phyloP scores from a whole-genome alignment of 2,797 vertebrate species.

The Melanogrammus aeglefinus region DNA sequence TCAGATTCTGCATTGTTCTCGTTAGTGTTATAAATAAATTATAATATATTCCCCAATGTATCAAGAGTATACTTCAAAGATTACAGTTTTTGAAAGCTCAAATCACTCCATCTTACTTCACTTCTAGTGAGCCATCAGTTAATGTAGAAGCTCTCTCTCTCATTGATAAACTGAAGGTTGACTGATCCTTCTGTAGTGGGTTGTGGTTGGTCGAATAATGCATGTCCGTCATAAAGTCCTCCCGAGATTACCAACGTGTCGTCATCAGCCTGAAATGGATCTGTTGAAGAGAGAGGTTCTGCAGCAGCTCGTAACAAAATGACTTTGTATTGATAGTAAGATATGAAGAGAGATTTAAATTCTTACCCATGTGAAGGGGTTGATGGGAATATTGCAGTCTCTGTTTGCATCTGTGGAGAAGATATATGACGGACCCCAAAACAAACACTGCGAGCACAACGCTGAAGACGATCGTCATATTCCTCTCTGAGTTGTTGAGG shows the following conservation, averaged over 20 bases:
- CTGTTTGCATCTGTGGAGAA: constrained; percentile 64
- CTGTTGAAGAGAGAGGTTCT: constrained; percentile 44
- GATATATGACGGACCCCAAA: constrained; percentile 51
- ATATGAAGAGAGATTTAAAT: not conserved
- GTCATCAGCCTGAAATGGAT: constrained; percentile 56
- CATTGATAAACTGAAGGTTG: constrained; percentile 68
- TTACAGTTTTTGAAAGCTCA: not conserved
- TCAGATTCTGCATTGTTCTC: not conserved
- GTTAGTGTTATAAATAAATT: not conserved
- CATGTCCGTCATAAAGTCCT: constrained; percentile 73
- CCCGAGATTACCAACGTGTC: constrained; percentile 76
- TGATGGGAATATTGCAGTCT: constrained; percentile 73
- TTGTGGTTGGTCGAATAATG: constrained; percentile 67
- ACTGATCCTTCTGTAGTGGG: constrained; percentile 59
- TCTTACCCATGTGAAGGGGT: constrained; percentile 71
- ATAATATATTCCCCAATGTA: not conserved
- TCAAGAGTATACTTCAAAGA: not conserved
- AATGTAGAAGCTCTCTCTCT: constrained; percentile 25
- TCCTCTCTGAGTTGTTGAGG: constrained; percentile 64
- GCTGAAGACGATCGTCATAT: constrained; percentile 72
- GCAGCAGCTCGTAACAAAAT: constrained; percentile 13
- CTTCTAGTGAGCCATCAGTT: not conserved
- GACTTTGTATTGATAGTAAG: not conserved
- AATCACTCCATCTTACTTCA: not conserved
- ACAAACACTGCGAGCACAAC: constrained; percentile 59